A percentile compares a stretch with the other conserved stretches of the same genome.
These are phyloP conservation scores for Callithrix jacchus DNA, from an alignment of 2,113 vertebrate species.

Conservation along the genomic window DNA sequence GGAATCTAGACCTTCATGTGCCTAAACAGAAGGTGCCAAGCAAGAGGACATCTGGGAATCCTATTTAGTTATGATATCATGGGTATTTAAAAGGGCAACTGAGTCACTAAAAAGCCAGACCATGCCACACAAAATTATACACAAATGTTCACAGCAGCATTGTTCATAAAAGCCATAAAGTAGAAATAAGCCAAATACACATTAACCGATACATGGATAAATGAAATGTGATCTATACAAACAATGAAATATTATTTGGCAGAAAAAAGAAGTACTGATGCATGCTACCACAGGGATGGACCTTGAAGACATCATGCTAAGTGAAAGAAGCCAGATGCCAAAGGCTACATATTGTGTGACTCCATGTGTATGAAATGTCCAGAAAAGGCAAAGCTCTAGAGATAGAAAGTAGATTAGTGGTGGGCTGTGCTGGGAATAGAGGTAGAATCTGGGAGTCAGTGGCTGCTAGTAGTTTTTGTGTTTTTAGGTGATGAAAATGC, in stretches of 20 bases:
- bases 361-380: neutral
- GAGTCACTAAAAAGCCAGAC: constrained; percentile 29
- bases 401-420: neutral
- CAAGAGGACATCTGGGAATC: neutral
- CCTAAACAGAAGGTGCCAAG: neutral
- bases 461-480: neutral
- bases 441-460: neutral
- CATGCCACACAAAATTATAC: neutral
- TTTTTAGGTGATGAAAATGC: neutral
- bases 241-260: neutral
- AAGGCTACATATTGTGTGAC: neutral
- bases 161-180: constrained; percentile 6
- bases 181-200: neutral
- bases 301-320: neutral
- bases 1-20: neutral
- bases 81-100: neutral
- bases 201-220: neutral
- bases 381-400: neutral
- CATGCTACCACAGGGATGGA: neutral
- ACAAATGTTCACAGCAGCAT: constrained; percentile 30
- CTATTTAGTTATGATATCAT: neutral
- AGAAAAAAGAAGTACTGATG: constrained; percentile 37
- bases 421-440: neutral
- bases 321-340: neutral
- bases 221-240: neutral